phyloP scores from a whole-genome alignment of 2,113 vertebrate species.

The Dromaius novaehollandiae region DNA sequence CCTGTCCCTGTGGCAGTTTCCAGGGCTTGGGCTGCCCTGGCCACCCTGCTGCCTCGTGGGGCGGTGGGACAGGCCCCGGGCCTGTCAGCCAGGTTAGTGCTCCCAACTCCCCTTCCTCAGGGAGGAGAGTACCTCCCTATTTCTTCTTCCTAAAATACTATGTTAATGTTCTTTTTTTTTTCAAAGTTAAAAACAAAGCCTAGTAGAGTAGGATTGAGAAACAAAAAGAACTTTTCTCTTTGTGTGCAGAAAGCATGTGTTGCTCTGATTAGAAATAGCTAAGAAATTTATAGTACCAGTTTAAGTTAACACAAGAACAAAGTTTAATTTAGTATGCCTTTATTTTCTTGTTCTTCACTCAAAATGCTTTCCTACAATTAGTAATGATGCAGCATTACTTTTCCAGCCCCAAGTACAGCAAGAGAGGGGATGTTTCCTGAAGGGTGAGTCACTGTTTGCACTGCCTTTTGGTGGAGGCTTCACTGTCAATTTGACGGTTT shows the following conservation, averaged over 20 bases:
- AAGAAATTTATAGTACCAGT: not conserved
- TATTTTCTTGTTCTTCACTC: not conserved
- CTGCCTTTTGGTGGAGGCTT: not conserved
- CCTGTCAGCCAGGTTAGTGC: rapidly evolving
- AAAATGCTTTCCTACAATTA: not conserved
- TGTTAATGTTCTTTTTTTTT: not conserved
- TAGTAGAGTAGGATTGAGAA: not conserved
- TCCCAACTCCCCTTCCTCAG: not conserved
- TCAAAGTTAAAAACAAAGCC: not conserved
- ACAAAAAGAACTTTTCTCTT: not conserved
- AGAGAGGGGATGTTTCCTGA: not conserved
- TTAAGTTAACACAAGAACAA: not conserved
- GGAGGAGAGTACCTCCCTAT: not conserved
- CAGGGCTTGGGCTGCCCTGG: rapidly evolving
- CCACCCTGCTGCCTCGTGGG: not conserved
- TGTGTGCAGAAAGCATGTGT: not conserved
- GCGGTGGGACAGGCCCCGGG: rapidly evolving
- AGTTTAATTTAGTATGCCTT: not conserved
- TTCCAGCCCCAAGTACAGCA: not conserved
- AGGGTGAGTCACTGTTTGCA: not conserved
- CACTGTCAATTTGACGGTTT: not conserved
- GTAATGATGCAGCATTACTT: rapidly evolving
- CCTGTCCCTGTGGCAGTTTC: rapidly evolving
- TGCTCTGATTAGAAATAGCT: not conserved
- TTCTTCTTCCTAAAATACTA: not conserved